These are phyloP conservation scores for Nycticorax nycticorax DNA, from an alignment of 2,113 vertebrate species.

Conservation along the genomic window DNA sequence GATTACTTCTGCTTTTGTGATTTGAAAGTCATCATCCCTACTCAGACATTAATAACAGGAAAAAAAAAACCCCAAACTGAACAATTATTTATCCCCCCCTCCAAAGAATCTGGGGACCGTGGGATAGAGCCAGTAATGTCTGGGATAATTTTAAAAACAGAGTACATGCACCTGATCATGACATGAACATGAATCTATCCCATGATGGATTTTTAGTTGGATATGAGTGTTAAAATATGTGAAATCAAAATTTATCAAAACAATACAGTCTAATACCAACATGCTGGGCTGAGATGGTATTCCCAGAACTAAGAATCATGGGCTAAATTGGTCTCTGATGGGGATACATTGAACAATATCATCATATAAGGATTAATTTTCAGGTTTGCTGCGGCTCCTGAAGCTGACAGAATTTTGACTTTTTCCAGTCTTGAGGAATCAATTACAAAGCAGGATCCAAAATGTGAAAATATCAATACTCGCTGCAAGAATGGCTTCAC, in stretches of 20 bases:
- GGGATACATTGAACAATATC: background rate
- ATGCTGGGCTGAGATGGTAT: background rate
- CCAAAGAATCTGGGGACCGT: background rate
- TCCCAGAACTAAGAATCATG: background rate
- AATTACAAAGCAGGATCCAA: background rate
- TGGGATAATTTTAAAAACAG: background rate
- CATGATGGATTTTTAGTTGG: background rate
- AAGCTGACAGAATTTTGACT: background rate
- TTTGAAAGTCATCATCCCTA: background rate
- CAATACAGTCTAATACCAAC: background rate
- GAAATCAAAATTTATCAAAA: background rate
- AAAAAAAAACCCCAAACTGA: background rate
- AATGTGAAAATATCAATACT: background rate
- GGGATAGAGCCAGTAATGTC: background rate
- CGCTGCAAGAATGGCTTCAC: background rate
- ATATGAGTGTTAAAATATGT: background rate
- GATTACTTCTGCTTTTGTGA: background rate
- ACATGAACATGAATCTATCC: background rate
- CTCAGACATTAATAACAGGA: background rate
- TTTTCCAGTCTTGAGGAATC: background rate
- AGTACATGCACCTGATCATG: background rate
- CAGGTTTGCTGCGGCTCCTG: background rate
- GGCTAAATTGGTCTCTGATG: background rate
- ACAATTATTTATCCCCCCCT: background rate
- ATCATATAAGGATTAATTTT: background rate